phyloP scores from a whole-genome alignment of 1,140 invertebrate genomes.

The Choristoneura fumiferana region DNA sequence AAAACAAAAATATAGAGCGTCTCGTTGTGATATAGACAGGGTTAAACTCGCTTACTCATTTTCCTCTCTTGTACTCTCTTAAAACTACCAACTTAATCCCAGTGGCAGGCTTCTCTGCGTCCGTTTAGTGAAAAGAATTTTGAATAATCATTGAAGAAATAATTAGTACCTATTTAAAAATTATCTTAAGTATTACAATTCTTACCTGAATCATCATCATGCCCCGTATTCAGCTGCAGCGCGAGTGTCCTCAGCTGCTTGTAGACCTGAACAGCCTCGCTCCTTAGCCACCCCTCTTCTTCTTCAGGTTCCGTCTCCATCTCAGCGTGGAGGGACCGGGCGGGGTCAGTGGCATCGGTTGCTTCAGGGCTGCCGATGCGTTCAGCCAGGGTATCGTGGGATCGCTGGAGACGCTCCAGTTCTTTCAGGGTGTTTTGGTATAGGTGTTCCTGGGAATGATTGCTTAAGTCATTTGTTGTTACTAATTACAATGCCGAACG shows the following conservation, averaged over 20 bases:
- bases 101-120: too few species aligned
- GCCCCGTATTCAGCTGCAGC: constrained; percentile 84
- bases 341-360: constrained; percentile 43
- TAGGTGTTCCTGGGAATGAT: constrained; percentile 74
- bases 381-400: constrained; percentile 82
- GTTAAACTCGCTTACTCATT: too few species aligned
- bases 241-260: constrained; percentile 84
- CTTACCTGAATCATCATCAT: constrained; percentile 82
- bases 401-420: constrained; percentile 80
- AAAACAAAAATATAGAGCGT: too few species aligned
- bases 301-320: constrained; percentile 84
- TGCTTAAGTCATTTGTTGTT: too few species aligned
- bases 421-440: constrained; percentile 81
- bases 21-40: too few species aligned
- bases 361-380: constrained; percentile 77
- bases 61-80: too few species aligned
- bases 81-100: too few species aligned
- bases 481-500: too few species aligned
- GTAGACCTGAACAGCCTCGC: constrained; percentile 82
- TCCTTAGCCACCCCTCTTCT: constrained; percentile 80
- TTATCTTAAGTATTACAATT: too few species aligned
- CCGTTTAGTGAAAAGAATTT: too few species aligned
- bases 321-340: constrained; percentile 84
- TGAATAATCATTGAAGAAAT: too few species aligned
- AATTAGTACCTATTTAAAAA: too few species aligned